phyloP scores from a whole-genome alignment of 2,797 vertebrate genomes.

The Acrocephalus scirpaceus region DNA sequence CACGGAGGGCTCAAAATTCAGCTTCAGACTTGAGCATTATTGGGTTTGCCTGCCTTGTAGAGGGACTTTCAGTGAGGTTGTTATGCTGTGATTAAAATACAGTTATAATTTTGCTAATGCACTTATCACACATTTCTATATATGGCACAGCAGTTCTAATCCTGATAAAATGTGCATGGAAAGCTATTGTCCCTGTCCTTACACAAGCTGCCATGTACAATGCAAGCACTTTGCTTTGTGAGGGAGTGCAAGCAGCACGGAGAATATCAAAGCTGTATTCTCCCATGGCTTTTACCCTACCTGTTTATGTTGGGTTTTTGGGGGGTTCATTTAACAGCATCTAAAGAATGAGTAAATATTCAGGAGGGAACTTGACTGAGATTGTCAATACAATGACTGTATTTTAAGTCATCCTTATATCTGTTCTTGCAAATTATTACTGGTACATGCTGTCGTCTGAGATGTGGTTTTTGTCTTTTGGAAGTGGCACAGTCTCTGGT shows the following conservation, averaged over 20 bases:
- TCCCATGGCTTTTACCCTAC: neutral
- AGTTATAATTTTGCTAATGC: slow-evolving; percentile 60
- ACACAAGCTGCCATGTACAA: neutral
- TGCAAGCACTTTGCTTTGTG: neutral
- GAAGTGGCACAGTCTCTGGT: neutral
- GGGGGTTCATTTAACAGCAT: neutral
- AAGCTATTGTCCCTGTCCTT: slow-evolving; percentile 49
- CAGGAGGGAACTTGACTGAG: neutral
- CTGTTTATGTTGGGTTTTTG: neutral
- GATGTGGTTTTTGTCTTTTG: neutral
- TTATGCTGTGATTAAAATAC: slow-evolving; percentile 60
- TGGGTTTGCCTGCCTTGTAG: slow-evolving; percentile 30
- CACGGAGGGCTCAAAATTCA: slow-evolving; percentile 53
- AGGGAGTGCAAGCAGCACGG: neutral
- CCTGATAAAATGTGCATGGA: slow-evolving; percentile 30
- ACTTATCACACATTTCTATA: slow-evolving; percentile 52
- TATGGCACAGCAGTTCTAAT: slow-evolving; percentile 45
- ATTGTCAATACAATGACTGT: neutral
- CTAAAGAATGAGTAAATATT: neutral
- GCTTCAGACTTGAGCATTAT: slow-evolving; percentile 34
- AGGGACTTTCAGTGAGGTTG: slow-evolving; percentile 14
- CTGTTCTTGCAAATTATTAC: neutral
- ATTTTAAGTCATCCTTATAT: neutral
- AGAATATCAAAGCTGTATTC: neutral
- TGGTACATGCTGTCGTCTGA: neutral